Evolutionary conservation across 35 echinoderm and acorn worm species (phyloP), one percentile per base, ranked within the genome.

Genomic region (Apostichopus japonicus): DNA sequence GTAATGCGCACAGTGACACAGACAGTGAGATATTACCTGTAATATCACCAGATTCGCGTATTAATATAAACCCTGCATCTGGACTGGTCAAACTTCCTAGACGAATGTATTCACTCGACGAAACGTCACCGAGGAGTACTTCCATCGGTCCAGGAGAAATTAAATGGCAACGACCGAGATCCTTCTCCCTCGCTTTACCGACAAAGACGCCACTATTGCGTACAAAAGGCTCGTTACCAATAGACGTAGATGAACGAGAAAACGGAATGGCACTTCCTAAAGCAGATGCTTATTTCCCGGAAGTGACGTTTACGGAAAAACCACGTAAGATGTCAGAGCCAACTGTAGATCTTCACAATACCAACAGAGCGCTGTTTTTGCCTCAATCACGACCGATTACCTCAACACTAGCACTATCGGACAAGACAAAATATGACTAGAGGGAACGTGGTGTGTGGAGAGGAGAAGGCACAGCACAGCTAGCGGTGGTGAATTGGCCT

Each of bases 51-150:
- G 77, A 91, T 58, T 77, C 90, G 6, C 11, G 90, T 13, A 91
- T 91, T 56, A 91, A 91, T 51, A 91, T 91, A 16, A 91, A 91
- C 73, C 90, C 90, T 9, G 90, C 90, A 1, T 91, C 90, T 23
- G 90, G 90, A 79, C 72, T 91, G 8, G 90, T 91, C 55, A 91
- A 72, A 25, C 53, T 91, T 54, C 90, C 90, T 17, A 77, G 90
- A 19, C 53, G 76, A 15, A 91, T 91, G 90, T 91, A 91, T 24
- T 58, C 86, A 11, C 51, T 89, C 0, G 62, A 89, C 27, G 86
- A 89, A 11, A 5, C 86, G 16, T 56, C 86, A 4, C 23, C 22
- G 4, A 59, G 86, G 61, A 89, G 2, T 53, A 51, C 56, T 59
- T 58, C 81, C 57, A 58, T 57, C 3, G 56, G 56, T 24, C 54